Percentiles rank a stretch among this genome's conserved stretches.
Evolutionary conservation across 2,888 invertebrate species (phyloP).

Genomic region (Apantesis nais): DNA sequence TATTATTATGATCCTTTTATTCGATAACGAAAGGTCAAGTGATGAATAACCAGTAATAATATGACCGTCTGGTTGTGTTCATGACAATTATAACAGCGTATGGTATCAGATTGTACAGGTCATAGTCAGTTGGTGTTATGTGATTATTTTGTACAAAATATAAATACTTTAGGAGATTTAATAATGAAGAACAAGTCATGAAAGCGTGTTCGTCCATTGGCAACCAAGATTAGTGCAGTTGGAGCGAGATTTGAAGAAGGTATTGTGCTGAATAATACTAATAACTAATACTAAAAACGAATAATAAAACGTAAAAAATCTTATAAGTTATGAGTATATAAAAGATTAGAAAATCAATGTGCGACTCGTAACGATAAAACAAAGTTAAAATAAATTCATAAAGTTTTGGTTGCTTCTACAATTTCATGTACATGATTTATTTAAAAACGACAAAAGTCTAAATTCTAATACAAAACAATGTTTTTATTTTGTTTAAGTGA

Average conservation of each 20-base stretch:
- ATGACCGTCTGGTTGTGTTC: slow-evolving; percentile 2
- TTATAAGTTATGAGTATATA: too few species aligned
- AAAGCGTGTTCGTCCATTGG: background rate
- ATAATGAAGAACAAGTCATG: background rate
- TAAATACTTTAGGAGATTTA: background rate
- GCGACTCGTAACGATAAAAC: too few species aligned
- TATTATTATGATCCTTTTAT: slow-evolving; percentile 44
- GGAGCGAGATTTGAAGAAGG: too few species aligned
- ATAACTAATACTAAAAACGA: too few species aligned
- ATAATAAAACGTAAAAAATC: too few species aligned
- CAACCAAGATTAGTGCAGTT: background rate
- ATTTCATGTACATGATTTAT: too few species aligned
- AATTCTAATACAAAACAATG: too few species aligned
- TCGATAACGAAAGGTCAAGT: slow-evolving; percentile 47
- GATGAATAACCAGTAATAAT: slow-evolving; percentile 24
- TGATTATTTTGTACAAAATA: background rate
- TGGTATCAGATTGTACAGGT: slow-evolving; percentile 8
- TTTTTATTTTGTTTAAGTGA: too few species aligned
- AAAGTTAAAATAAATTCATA: too few species aligned
- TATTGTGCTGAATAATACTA: too few species aligned
- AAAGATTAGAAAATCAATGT: too few species aligned
- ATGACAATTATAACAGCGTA: slow-evolving; percentile 12
- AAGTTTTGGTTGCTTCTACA: background rate
- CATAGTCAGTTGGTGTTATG: background rate
- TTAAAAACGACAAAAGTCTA: too few species aligned